Evolutionary conservation across 2,888 invertebrate species (phyloP), one percentile per base, ranked within the genome.

Genomic region (Cephus sareptanus): DNA sequence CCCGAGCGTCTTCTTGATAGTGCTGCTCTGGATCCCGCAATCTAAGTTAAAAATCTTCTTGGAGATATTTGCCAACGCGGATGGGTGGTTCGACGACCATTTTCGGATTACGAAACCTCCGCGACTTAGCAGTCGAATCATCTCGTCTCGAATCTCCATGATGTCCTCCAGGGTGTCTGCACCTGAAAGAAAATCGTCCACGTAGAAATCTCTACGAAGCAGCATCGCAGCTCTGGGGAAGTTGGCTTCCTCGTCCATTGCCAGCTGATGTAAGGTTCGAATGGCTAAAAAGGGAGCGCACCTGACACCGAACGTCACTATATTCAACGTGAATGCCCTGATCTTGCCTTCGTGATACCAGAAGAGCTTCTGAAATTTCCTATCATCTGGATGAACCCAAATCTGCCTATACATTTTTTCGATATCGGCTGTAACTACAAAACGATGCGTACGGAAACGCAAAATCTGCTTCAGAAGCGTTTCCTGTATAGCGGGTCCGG

Each of bases 381-480:
- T 56, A 76, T 87, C 83, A 11, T 80, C 77, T 2, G 76, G 73
- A n/a, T 80, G 74, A 4, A 86, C 77, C 15, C 37, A n/a, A 4
- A 83, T 34, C 77, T 81, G 81, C 1, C 86, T 79, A 69, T 84
- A 89, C 86, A 88, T 88, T 75, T 87, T 86, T 11, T 79, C 83
- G n/a, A 90, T 84, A 76, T 89, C 87, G 11, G 84, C 85, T 11
- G 83, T 83, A 2, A 88, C 69, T 0, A 85, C 85, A 33, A 84
- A 82, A 6, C 73, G 73, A 69, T 85, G 81, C 11, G 79, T 75
- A 11, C 88, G 75, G 75, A 87, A 89, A 6, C 85, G 79, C 3
- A 85, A 11, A 1, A 89, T 15, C 0, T 86, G 76, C 1, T 80
- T 40, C 30, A 84, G 77, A 1, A 89, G 71, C 23, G 85, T 83